A percentile compares a stretch with the other conserved stretches of the same genome.
Evolutionary conservation across 2,888 invertebrate species (phyloP).

Genomic region (Melipona bicolor): DNA sequence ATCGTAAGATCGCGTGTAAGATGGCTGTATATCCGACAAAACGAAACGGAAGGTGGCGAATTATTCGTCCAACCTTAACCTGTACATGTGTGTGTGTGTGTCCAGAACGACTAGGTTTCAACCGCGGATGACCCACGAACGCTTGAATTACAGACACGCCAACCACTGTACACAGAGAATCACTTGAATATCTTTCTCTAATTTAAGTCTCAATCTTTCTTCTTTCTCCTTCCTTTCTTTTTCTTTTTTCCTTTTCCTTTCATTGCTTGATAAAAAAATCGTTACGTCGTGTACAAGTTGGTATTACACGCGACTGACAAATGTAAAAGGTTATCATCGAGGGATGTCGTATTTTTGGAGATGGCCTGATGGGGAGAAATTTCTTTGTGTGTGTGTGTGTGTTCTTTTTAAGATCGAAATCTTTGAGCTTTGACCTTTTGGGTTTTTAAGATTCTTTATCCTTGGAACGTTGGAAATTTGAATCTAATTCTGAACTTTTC

Average conservation of each 20-base stretch:
- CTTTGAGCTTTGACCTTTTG: no score
- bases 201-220: constrained; percentile 59
- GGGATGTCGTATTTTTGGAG: background rate
- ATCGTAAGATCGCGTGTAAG: constrained; percentile 76
- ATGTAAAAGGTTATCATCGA: background rate
- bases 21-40: constrained; percentile 65
- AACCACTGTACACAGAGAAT: constrained; percentile 20
- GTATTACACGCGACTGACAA: background rate
- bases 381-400: no score
- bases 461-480: no score
- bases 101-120: background rate
- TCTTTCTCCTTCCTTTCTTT: no score
- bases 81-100: background rate
- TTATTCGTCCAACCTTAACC: constrained; percentile 63
- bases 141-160: constrained; percentile 33
- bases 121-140: constrained; percentile 8
- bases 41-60: constrained; percentile 74
- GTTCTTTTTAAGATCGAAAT: background rate
- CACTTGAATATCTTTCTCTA: constrained; percentile 46
- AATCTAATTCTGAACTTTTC: no score
- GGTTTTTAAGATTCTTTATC: no score
- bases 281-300: background rate
- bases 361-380: background rate
- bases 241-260: no score
- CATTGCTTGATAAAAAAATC: constrained; percentile 40